These are phyloP conservation scores for Hippoglossus hippoglossus DNA, from an alignment of 2,797 vertebrate species.

Conservation along the genomic window DNA sequence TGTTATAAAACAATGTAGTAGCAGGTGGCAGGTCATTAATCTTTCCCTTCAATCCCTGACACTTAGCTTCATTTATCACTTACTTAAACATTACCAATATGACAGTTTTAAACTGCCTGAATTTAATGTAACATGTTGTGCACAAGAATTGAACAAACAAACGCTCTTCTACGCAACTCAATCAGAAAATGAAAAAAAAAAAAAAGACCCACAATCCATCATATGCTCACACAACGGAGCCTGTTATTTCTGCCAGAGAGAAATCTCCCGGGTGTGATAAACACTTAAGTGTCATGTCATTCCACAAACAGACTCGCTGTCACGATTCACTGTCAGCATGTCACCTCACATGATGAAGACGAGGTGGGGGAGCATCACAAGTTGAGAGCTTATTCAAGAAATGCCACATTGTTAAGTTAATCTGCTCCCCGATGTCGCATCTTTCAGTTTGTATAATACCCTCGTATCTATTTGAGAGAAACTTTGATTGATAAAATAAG, in stretches of 20 bases:
- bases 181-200: background rate
- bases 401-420: background rate
- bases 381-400: background rate
- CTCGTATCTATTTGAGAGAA: no score
- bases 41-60: conserved; percentile 1
- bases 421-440: background rate
- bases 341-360: background rate
- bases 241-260: conserved; percentile 4
- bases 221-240: background rate
- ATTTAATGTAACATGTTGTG: no score
- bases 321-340: conserved; percentile 14
- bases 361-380: background rate
- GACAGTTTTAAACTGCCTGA: background rate
- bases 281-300: conserved; percentile 8
- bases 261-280: conserved; percentile 9
- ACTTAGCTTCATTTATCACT: conserved; percentile 1
- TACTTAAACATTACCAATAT: background rate
- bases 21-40: conserved; percentile 5
- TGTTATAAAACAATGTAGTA: conserved; percentile 4
- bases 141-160: background rate
- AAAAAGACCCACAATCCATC: background rate
- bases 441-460: background rate
- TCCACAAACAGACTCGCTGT: conserved; percentile 16
- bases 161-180: background rate
- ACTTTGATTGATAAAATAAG: no score